Percentiles rank a stretch among this genome's conserved stretches.
These are phyloP conservation scores for Trichechus manatus DNA, from an alignment of 2,113 vertebrate species.

Conservation along the genomic window DNA sequence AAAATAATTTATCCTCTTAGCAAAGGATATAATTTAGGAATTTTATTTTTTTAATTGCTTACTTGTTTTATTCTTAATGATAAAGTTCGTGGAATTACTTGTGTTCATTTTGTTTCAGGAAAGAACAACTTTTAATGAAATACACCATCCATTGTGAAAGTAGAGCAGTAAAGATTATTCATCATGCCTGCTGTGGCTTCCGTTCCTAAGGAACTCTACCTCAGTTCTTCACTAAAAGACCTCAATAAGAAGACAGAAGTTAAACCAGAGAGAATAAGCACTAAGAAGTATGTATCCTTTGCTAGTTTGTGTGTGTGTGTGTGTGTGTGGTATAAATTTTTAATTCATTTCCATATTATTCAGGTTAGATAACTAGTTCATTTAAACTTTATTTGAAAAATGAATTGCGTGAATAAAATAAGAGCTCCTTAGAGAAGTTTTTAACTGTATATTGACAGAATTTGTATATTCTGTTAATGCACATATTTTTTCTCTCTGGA, in stretches of 20 bases:
- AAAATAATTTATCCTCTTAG: constrained; percentile 42
- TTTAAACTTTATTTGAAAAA: constrained; percentile 60
- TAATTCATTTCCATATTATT: constrained; percentile 59
- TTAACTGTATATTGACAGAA: constrained; percentile 41
- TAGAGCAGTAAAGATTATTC: constrained; percentile 69
- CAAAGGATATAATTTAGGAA: neutral
- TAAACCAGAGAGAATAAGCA: constrained; percentile 95
- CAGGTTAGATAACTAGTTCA: neutral
- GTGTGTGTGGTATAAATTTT: constrained; percentile 55
- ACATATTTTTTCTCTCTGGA: neutral
- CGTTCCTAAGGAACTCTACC: constrained; percentile 95
- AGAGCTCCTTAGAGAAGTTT: neutral
- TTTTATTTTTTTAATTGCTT: constrained; percentile 23
- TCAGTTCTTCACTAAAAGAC: constrained; percentile 95
- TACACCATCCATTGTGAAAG: constrained; percentile 67
- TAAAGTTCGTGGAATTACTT: constrained; percentile 40
- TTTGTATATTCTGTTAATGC: neutral
- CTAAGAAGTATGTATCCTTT: constrained; percentile 89
- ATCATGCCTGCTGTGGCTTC: constrained; percentile 98
- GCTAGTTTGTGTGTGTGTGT: constrained; percentile 1
- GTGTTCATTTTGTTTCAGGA: constrained; percentile 81
- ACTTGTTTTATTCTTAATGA: constrained; percentile 41
- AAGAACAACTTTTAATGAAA: constrained; percentile 78
- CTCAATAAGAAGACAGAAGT: constrained; percentile 98
- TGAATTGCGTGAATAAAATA: constrained; percentile 1